These are phyloP conservation scores for Syngnathus rostellatus DNA, from an alignment of 2,797 vertebrate species.

Conservation along the genomic window DNA sequence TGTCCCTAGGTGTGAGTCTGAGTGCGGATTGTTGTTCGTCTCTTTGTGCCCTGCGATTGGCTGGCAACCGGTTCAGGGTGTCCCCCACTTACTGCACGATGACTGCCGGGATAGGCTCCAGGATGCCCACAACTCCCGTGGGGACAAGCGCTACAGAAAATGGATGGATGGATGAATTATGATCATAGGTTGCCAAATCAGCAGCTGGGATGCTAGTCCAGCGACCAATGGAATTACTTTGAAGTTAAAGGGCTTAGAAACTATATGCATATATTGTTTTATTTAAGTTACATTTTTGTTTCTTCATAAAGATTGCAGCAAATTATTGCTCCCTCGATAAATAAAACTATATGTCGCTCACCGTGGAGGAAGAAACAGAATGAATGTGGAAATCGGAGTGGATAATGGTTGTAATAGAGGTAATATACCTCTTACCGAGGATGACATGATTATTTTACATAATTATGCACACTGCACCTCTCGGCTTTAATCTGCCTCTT, in stretches of 20 bases:
- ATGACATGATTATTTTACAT: slow-evolving; percentile 42
- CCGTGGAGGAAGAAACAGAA: slow-evolving; percentile 12
- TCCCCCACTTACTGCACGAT: no score
- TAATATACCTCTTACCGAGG: slow-evolving; percentile 34
- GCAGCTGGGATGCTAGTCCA: background rate
- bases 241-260: background rate
- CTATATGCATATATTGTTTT: no score
- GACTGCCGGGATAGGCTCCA: no score
- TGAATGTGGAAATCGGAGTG: slow-evolving; percentile 28
- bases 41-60: no score
- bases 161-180: background rate
- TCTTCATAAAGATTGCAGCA: slow-evolving; percentile 1
- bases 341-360: slow-evolving; percentile 4
- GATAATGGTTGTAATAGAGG: slow-evolving; percentile 37
- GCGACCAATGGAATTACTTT: background rate
- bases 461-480: slow-evolving; percentile 19
- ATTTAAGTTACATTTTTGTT: background rate
- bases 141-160: no score
- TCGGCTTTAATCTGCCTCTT: slow-evolving; percentile 20
- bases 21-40: no score
- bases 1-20: no score
- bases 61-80: no score
- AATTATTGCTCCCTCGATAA: background rate
- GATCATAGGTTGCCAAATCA: no score
- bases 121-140: no score